Base-by-base conservation (phyloP, 2,797 vertebrate genomes). In the Apogon hyalosoma region DNA sequence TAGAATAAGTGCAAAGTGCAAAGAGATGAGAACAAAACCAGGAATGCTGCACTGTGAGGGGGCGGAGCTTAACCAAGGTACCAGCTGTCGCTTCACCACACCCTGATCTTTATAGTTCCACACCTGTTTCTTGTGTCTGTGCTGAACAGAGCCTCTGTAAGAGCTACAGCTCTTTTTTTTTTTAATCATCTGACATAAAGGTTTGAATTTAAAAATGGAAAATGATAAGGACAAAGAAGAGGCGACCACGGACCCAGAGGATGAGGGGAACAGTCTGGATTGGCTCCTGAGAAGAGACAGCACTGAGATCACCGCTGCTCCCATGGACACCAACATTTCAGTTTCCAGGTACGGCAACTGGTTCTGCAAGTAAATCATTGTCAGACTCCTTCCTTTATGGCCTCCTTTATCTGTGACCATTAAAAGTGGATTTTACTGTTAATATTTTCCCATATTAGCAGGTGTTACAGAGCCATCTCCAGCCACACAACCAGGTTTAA, bases 281-380 rank as follows among this genome's bases (percentile, higher is more conserved):
- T 80, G 72, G 80, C 76, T 87, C 2, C 68, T 85, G 2, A n/a
- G 33, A 10, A 50, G 16, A 3, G 66, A 78, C 1, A 19, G 1
- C n/a, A 0, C 31, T 10, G 58, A 75, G 42, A 63, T 16, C 0
- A 41, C 6, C 8, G 50, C 31, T 12, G 42, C 14, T 0, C 86
- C 85, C 0, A 87, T 88, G 87, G 87, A 88, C 3, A 69, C 62
- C 53, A 80, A 83, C 50, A 0, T 74, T 19, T 7, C 36, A 1
- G 28, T 68, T 1, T 8, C 54, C 10, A 57, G 41, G 55, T 0
- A 61, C 24, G 80, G 75, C 87, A 75, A 77, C n/a, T 2, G 6
- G 9, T 12, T 2, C 6, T 12, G 4, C 16, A 10, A 10, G 7
- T 6, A 14, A 36, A 7, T 9, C 16, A 24, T 1, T 42, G 6